These are phyloP conservation scores for Arctia plantaginis DNA, from an alignment of 2,888 invertebrate genomes.

Conservation along the genomic window DNA sequence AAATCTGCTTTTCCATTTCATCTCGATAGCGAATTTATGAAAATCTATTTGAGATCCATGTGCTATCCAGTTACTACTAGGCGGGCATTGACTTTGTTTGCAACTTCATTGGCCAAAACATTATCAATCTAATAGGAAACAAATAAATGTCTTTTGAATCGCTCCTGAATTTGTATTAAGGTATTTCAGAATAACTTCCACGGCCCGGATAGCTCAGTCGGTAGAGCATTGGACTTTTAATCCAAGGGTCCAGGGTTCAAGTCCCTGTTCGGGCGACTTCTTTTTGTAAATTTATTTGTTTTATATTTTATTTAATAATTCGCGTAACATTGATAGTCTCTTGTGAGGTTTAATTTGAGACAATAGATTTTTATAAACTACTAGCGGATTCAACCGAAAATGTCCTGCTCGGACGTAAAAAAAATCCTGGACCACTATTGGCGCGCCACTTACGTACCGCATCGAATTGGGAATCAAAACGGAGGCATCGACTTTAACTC, in stretches of 20 bases:
- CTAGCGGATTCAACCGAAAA: no score
- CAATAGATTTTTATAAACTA: background rate
- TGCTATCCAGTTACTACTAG: no score
- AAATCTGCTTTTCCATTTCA: no score
- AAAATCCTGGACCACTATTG: no score
- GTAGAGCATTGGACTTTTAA: conserved; percentile 92
- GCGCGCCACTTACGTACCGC: background rate
- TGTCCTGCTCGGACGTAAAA: no score
- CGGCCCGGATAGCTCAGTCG: conserved; percentile 90
- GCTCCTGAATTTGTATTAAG: background rate
- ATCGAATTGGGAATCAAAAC: background rate
- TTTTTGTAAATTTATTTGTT: background rate
- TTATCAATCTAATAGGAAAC: background rate
- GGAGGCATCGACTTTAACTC: background rate
- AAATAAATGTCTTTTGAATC: background rate
- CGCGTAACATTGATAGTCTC: background rate
- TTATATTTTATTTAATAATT: background rate
- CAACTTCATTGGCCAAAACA: background rate
- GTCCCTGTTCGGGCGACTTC: conserved; percentile 75
- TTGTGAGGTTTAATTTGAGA: background rate
- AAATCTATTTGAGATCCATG: no score
- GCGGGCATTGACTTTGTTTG: background rate
- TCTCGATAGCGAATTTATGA: no score
- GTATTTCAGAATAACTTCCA: background rate
- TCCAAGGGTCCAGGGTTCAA: conserved; percentile 92